Evolutionary conservation across 1,140 invertebrate genomes (phyloP), one percentile per base, ranked within the genome.

Genomic region (Limonius californicus): DNA sequence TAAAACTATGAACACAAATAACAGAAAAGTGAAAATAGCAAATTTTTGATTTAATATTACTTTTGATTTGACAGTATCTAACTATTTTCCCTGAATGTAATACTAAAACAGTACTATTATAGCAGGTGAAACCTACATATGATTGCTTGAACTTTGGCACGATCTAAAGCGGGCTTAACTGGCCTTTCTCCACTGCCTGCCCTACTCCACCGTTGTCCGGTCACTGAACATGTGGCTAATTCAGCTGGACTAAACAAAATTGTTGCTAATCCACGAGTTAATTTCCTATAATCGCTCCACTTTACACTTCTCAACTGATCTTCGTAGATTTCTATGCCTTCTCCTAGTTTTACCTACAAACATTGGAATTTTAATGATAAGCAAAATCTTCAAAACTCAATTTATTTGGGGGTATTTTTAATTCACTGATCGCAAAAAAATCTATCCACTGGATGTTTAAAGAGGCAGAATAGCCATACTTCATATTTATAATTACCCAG

Each of bases 211-310:
- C 87, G 82, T 77, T 89, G 87, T 12, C 87, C 87, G 35, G 87
- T 89, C 19, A 89, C 87, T 18, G 87, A 89, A 74, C 85, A 87
- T 15, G 85, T 87, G 21, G 87, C 87, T 69, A 89, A 74, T 73
- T 88, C 87, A 61, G 85, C 85, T 1, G 86, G 87, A 70, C 86
- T 87, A 76, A 89, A 89, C 60, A 89, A 72, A 68, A 87, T 86
- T n/a, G 86, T 86, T 21, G 87, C 87, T 64, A 88, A 76, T 54
- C 86, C 86, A 53, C 87, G 80, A 14, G 87, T 89, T 73, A 89
- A 78, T 75, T 88, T 89, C 60, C 85, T 77, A 67, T 88, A 88
- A 74, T 89, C 87, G 55, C 83, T 86, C 86, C 86, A 88, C 70
- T 89, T 89, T 19, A 88, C 85, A 54, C 84, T 83, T 39, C 85